Evolutionary conservation across 2,888 invertebrate species (phyloP).

Genomic region (Caradrina clavipalpis): DNA sequence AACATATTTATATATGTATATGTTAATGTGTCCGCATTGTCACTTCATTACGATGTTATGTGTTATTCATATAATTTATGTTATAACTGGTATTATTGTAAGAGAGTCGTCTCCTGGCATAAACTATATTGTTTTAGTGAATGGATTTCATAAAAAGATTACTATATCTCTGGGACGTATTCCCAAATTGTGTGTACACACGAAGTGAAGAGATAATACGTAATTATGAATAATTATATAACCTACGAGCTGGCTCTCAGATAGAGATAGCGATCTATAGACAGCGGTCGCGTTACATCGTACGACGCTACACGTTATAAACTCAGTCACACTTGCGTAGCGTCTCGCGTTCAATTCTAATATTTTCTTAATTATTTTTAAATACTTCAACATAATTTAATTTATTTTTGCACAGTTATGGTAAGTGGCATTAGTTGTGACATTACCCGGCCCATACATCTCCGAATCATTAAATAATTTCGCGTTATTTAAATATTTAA

Average conservation of each 20-base stretch:
- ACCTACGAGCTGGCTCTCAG: conserved; percentile 75
- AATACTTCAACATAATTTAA: neutral
- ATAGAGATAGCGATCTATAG: conserved; percentile 78
- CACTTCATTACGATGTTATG: conserved; percentile 49
- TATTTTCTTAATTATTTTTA: conserved; percentile 9
- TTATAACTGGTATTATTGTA: conserved; percentile 23
- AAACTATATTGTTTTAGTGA: conserved; percentile 41
- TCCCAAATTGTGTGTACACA: conserved; percentile 51
- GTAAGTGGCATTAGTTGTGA: conserved; percentile 33
- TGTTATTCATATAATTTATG: conserved; percentile 20
- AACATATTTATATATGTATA: conserved; percentile 54
- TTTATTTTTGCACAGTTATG: conserved; percentile 24
- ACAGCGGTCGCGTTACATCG: conserved; percentile 72
- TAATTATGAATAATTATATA: conserved; percentile 83
- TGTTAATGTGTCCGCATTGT: conserved; percentile 51
- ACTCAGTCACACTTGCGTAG: conserved; percentile 17
- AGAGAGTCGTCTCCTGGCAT: conserved; percentile 15
- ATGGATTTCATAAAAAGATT: conserved; percentile 57
- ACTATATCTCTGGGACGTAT: conserved; percentile 63
- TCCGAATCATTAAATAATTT: neutral
- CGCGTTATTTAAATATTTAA: conserved; percentile 16
- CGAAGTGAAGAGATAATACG: conserved; percentile 74
- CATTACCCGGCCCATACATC: neutral
- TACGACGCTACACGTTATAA: conserved; percentile 47
- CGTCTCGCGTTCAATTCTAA: conserved; percentile 8